phyloP scores from a whole-genome alignment of 30 jellyfish, hydroid and myxozoan genomes.

The Cassiopea xamachana region DNA sequence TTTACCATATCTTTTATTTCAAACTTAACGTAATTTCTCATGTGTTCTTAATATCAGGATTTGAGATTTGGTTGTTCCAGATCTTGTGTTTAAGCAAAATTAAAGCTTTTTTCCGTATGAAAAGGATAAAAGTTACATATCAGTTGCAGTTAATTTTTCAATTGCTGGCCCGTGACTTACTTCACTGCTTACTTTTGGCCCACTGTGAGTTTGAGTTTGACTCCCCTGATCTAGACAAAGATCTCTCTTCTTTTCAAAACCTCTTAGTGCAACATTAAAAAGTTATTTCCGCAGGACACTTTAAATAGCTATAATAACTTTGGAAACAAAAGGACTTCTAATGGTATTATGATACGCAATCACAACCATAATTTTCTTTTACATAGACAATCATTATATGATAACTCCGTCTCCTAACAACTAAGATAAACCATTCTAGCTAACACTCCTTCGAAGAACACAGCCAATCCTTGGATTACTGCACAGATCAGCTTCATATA shows the following conservation, averaged over 20 bases:
- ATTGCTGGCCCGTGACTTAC: no score
- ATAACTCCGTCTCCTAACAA: slow-evolving; percentile 5
- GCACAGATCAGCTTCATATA: background rate
- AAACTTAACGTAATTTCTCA: no score
- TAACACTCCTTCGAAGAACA: background rate
- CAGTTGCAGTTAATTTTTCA: no score
- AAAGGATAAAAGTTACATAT: no score
- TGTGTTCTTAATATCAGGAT: no score
- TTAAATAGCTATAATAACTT: background rate
- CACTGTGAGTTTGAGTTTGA: no score
- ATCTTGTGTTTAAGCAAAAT: no score
- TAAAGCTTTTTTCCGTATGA: no score
- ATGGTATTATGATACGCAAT: background rate
- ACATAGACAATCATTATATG: background rate
- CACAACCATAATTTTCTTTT: background rate
- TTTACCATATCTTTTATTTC: no score
- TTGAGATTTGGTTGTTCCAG: no score
- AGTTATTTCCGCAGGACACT: background rate
- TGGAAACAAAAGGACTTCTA: background rate
- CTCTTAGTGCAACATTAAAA: background rate
- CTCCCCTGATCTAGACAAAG: background rate
- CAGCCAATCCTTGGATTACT: background rate
- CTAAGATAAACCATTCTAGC: background rate
- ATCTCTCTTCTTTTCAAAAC: background rate
- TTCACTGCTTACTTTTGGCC: no score